Base-by-base conservation (phyloP, 2,797 vertebrate genomes). In the Molossus alvarezi region DNA sequence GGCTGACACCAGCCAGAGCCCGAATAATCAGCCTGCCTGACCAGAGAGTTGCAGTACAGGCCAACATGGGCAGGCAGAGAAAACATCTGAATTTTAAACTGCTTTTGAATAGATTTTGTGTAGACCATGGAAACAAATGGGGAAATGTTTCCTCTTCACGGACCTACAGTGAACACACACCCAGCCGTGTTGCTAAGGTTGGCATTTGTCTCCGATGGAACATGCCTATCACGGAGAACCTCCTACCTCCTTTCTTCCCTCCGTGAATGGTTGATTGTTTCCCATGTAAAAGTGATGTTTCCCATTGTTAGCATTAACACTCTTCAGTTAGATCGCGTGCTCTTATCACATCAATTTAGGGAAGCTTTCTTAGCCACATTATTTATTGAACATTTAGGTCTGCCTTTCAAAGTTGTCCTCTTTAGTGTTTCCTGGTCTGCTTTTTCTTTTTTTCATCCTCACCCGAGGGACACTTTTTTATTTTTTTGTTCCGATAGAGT, bases 281-380 rank as follows among this genome's bases (percentile, higher is more conserved):
- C n/a, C 69, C 65, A 79, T 55, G 62, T 92, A 94, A 96, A 94
- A 95, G 87, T 60, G 65, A 72, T 57, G 37, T 92, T 93, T 93
- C 60, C 71, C 88, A 92, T 96, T 80, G 76, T 97, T 83, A 96
- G 51, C 72, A 95, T 76, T 94, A 92, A 80, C 85, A 69, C 25
- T 20, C 83, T 87, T 94, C 88, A 82, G 87, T 87, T 95, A 95
- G 92, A 91, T 75, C 51, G 72, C 21, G 1, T 75, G 67, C 29
- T 81, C 90, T 96, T 81, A 84, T 93, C 69, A 48, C 77, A 92
- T 72, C 77, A 91, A 76, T 85, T 93, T 96, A 80, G 82, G 48
- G 29, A 86, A 95, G 48, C 77, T 92, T 85, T 95, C 88, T 93
- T 90, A 94, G 79, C 14, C 48, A 87, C 48, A 82, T 88, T 92